Conservation (phyloP, 2,113 vertebrate genomes). For the Nematolebias whitei region DNA sequence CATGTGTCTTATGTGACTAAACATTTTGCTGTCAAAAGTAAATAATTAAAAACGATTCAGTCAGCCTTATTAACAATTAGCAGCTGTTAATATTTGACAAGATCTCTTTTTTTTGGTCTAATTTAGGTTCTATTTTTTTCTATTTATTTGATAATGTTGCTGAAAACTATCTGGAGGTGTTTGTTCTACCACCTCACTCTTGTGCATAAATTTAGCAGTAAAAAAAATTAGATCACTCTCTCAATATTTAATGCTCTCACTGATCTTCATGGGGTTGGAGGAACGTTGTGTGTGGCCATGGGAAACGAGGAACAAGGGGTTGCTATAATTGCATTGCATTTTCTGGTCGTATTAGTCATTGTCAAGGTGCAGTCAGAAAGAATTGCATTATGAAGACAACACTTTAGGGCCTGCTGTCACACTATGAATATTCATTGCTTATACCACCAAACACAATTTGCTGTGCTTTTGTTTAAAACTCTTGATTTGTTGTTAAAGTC, state of each 20-base stretch:
- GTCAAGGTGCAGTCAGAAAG: slow-evolving; percentile 69
- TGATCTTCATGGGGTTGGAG: slow-evolving; percentile 45
- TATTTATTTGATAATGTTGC: slow-evolving; percentile 5
- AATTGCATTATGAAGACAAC: slow-evolving; percentile 70
- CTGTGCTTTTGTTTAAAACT: slow-evolving; percentile 55
- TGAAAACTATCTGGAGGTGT: slow-evolving; percentile 29
- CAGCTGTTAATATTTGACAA: slow-evolving; percentile 1
- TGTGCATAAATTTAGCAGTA: slow-evolving; percentile 60
- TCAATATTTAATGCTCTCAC: slow-evolving; percentile 66
- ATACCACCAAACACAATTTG: slow-evolving; percentile 62
- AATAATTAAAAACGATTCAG: slow-evolving; percentile 13
- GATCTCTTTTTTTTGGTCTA: slow-evolving; percentile 6
- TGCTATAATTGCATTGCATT: slow-evolving; percentile 70
- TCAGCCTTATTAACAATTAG: not conserved
- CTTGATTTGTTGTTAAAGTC: slow-evolving; percentile 49
- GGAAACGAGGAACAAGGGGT: slow-evolving; percentile 45
- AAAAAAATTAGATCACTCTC: slow-evolving; percentile 61
- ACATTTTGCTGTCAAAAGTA: slow-evolving; percentile 18
- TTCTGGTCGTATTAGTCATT: slow-evolving; percentile 72
- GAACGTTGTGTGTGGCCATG: slow-evolving; percentile 47
- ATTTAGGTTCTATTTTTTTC: slow-evolving; percentile 21
- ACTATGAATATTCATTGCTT: slow-evolving; percentile 70
- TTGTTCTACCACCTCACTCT: slow-evolving; percentile 32
- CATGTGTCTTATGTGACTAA: slow-evolving; percentile 3
- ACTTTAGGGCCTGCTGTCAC: slow-evolving; percentile 62